Evolutionary conservation across 2,797 vertebrate genomes (phyloP).

Genomic region (Propithecus deckenii): DNA sequence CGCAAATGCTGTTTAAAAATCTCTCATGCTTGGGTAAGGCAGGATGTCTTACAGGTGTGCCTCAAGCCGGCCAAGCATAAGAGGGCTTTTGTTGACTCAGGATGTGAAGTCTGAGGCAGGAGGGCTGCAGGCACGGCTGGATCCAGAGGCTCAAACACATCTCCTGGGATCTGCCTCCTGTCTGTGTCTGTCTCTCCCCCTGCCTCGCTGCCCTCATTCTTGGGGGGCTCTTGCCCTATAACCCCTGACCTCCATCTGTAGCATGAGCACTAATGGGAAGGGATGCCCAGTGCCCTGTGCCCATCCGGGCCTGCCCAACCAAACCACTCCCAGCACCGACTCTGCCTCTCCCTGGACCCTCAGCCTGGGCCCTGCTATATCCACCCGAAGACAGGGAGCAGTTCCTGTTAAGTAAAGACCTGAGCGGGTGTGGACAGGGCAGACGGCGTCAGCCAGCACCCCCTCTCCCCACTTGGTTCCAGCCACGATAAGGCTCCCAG

Average conservation of each 20-base stretch:
- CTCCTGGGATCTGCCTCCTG: not conserved
- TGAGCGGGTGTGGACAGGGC: not conserved
- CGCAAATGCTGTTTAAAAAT: not conserved
- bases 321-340: not conserved
- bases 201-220: not conserved
- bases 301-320: no score
- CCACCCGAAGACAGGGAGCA: not conserved
- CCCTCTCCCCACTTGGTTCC: constrained; percentile 63
- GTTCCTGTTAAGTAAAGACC: not conserved
- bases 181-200: not conserved
- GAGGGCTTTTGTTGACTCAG: not conserved
- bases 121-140: not conserved
- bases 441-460: constrained; percentile 55
- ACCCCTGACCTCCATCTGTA: no score
- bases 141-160: not conserved
- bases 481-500: constrained; percentile 79
- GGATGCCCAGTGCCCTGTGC: not conserved
- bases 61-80: not conserved
- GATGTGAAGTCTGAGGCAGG: not conserved
- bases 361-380: not conserved
- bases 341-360: not conserved
- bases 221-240: accelerated
- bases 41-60: not conserved
- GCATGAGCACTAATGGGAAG: not conserved
- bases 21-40: not conserved